Base-by-base conservation (phyloP, 2,888 invertebrate species). In the Cremastinae sp. region DNA sequence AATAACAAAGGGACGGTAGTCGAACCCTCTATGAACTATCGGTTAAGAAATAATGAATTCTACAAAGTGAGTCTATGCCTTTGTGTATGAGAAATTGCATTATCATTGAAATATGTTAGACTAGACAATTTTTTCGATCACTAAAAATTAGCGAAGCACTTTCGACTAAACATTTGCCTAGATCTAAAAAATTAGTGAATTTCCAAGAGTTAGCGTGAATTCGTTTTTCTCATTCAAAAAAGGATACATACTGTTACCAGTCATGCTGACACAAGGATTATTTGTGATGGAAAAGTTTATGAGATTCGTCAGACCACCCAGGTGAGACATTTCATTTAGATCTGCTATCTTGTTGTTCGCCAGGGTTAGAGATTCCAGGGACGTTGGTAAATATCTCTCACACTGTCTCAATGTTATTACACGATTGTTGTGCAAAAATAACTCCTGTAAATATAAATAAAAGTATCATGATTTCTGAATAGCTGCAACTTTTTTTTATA, bases 1-100 rank as follows among this genome's bases (percentile, higher is more conserved):
- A 74, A 97, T 93, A 76, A 97, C 93, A 91, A 96, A 98, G 41
- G 98, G 97, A 72, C 98, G 94, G 90, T 97, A 96, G 90, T 97
- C 96, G 90, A 96, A 97, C 43, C 95, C 96, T 90, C 96, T 96
- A 90, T 79, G 81, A 83, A 81, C 84, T 86, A 86, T 84, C 80
- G 83, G 87, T 90, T 88, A 90, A 90, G 88, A 87, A 87, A 83
- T 81, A 73, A 86, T 81, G 79, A 79, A 66, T 81, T 83, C 84
- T 83, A 71, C 73, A 47, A 28, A 45, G 61, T 69, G 73, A 69
- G 64, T 35, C 76, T 76, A 69, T 12, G 35, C 43, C 37, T n/a
- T n/a, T n/a, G n/a, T n/a, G n/a, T n/a, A n/a, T n/a, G n/a, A n/a
- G n/a, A n/a, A n/a, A n/a, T n/a, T n/a, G n/a, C n/a, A n/a, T n/a